Evolutionary conservation across 2,888 invertebrate species (phyloP), one percentile per base, ranked within the genome.

Genomic region (Deilephila porcellus): DNA sequence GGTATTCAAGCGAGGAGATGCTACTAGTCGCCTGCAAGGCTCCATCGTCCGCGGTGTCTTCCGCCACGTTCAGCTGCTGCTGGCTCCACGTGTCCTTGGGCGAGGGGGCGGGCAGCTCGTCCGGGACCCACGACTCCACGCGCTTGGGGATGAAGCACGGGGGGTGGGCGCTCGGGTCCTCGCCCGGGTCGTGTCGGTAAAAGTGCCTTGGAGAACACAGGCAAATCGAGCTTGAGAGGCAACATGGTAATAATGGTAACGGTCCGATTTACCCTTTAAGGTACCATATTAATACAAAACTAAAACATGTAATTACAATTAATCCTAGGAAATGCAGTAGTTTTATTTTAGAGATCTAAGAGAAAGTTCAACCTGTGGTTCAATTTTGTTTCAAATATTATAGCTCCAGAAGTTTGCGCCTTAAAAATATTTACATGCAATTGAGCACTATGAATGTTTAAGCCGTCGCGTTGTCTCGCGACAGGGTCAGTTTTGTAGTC

Each of bases 141-240:
- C 92, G 88, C 32, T 88, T 90, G 2, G 93, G 95, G 71, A 93
- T 94, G 80, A 80, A 88, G 81, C 92, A 91, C 0, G 86, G 87
- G 0, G 94, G 94, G 52, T 87, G 82, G 0, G 93, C 90, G 63
- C 85, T 90, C 0, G 91, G 85, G 5, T 94, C 94, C 73, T 94
- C 93, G 0, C 95, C 95, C 0, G 94, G 93, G 74, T 95, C 95
- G 80, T 95, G 95, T 0, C 91, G 91, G 76, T 90, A 94, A 80
- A 91, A 93, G 45, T 91, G 83, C 93, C 93, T 92, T 72, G 6
- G 60, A 17, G 11, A 25, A 3, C 20, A 4, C 25, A 25, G 6
- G 3, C n/a, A 8, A 71, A 37, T 34, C 4, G 4, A 56, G 62
- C 37, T 63, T 60, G 20, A 56, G 8, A 59, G 37, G 34, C 76